Percentiles rank a stretch among this genome's conserved stretches.
phyloP scores from a whole-genome alignment of 2,888 invertebrate genomes.

The Habrosyne pyritoides region DNA sequence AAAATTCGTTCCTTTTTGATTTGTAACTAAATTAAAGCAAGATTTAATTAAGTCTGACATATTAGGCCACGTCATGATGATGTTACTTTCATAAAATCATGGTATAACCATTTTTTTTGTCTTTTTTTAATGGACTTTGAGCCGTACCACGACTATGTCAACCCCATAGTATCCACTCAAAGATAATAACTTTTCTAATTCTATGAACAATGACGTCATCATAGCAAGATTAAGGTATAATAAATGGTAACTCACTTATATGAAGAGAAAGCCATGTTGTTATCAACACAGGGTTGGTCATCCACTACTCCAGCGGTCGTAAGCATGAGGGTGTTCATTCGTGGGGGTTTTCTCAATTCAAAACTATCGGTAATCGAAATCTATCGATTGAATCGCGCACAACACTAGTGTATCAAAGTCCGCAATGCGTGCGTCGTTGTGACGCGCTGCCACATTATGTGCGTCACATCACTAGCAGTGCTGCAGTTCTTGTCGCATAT shows the following conservation, averaged over 20 bases:
- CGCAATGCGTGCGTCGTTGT: conserved; percentile 51
- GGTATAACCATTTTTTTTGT: too few species aligned
- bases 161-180: too few species aligned
- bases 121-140: too few species aligned
- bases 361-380: conserved; percentile 26
- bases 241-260: conserved; percentile 70
- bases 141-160: too few species aligned
- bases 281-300: conserved; percentile 74
- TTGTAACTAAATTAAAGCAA: too few species aligned
- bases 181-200: too few species aligned
- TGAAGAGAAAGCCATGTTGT: conserved; percentile 76
- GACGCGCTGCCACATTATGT: conserved; percentile 58
- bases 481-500: conserved; percentile 40
- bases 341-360: conserved; percentile 26
- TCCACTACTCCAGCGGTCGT: conserved; percentile 71
- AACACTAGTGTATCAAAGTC: conserved; percentile 60
- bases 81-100: too few species aligned
- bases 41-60: too few species aligned
- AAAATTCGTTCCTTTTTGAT: too few species aligned
- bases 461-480: conserved; percentile 65
- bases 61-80: too few species aligned
- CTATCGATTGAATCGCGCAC: conserved; percentile 36
- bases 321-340: conserved; percentile 81
- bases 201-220: too few species aligned
- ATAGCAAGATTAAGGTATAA: too few species aligned